phyloP scores from a whole-genome alignment of 2,113 vertebrate genomes.

The Stegastes partitus region DNA sequence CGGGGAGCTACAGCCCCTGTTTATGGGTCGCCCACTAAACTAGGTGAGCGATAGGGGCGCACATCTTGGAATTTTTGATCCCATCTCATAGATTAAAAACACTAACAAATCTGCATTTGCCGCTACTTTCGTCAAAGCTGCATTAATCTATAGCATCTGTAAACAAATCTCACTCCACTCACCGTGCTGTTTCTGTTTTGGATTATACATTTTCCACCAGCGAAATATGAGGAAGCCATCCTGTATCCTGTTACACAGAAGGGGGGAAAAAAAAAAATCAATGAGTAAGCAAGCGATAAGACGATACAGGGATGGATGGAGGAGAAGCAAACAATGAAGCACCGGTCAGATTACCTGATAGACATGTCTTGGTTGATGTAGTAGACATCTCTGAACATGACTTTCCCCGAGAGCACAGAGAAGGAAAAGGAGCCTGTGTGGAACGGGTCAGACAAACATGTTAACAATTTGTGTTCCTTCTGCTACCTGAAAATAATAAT shows the following conservation, averaged over 20 bases:
- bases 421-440: slow-evolving; percentile 95
- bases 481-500: not conserved
- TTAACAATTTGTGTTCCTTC: not conserved
- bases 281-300: not conserved
- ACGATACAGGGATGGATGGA: no score
- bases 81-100: no score
- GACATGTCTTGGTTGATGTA: slow-evolving; percentile 98
- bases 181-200: slow-evolving; percentile 98
- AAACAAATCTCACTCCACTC: slow-evolving; percentile 56
- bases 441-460: slow-evolving; percentile 12
- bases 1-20: no score
- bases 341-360: slow-evolving; percentile 88
- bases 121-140: no score
- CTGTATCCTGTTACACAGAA: slow-evolving; percentile 89
- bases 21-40: no score
- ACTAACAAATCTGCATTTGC: no score
- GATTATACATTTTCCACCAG: slow-evolving; percentile 99
- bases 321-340: not conserved
- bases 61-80: no score
- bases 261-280: not conserved
- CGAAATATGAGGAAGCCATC: slow-evolving; percentile 99
- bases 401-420: slow-evolving; percentile 97
- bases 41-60: no score
- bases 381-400: slow-evolving; percentile 99
- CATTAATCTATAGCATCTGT: not conserved